Percentiles rank a stretch among this genome's conserved stretches.
Evolutionary conservation across 1,140 invertebrate genomes (phyloP).

Genomic region (Caenorhabditis remanei): DNA sequence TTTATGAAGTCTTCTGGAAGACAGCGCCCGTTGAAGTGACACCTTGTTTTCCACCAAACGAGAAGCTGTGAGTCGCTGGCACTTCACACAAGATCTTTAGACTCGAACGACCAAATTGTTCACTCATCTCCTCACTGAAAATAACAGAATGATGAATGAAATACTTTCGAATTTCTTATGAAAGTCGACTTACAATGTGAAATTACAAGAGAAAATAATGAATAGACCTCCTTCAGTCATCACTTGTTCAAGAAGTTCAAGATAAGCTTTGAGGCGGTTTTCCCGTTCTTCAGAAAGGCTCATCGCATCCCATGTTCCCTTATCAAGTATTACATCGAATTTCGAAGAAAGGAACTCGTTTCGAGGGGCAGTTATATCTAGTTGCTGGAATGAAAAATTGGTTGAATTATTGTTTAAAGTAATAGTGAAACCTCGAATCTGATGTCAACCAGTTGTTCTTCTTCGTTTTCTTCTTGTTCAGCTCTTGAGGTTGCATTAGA

Average conservation of each 20-base stretch:
- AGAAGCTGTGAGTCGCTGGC: slow-evolving; percentile 54
- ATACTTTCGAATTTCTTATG: background rate
- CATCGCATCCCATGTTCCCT: slow-evolving; percentile 90
- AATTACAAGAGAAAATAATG: slow-evolving; percentile 92
- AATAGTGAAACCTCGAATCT: slow-evolving; percentile 36
- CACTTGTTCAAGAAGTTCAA: slow-evolving; percentile 54
- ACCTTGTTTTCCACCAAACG: slow-evolving; percentile 59
- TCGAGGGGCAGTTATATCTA: slow-evolving; percentile 38
- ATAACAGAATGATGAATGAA: background rate
- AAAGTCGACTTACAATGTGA: slow-evolving; percentile 82
- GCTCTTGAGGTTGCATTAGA: slow-evolving; percentile 83
- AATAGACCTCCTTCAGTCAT: slow-evolving; percentile 81
- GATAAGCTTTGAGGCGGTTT: slow-evolving; percentile 59
- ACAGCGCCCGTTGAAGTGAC: slow-evolving; percentile 63
- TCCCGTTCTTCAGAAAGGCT: slow-evolving; percentile 83
- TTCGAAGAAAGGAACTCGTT: background rate
- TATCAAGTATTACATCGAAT: slow-evolving; percentile 85
- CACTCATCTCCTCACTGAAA: slow-evolving; percentile 55
- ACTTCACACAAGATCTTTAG: slow-evolving; percentile 53
- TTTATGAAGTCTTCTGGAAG: slow-evolving; percentile 56
- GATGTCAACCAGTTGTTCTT: slow-evolving; percentile 43
- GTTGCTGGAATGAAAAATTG: background rate
- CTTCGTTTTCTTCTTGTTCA: slow-evolving; percentile 69
- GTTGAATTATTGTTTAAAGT: background rate
- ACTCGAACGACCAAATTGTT: slow-evolving; percentile 36